phyloP scores from a whole-genome alignment of 2,888 invertebrate genomes.

The Diarsia mendica region DNA sequence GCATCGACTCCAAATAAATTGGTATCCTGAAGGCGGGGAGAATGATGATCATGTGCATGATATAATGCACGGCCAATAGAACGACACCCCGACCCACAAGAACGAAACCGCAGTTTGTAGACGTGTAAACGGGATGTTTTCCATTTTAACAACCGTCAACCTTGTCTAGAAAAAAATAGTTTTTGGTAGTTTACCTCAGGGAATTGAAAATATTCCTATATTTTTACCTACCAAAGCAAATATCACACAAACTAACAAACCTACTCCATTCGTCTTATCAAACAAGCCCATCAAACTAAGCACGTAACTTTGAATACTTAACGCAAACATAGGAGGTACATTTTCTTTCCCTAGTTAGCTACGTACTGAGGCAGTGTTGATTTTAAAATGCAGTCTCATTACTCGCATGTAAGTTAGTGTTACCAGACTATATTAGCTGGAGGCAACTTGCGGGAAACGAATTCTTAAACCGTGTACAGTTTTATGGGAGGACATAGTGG shows the following conservation, averaged over 20 bases:
- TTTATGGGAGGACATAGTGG: conserved; percentile 46
- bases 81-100: background rate
- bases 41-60: background rate
- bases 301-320: conserved; percentile 24
- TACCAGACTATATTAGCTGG: conserved; percentile 62
- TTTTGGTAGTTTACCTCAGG: background rate
- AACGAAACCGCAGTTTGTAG: background rate
- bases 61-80: background rate
- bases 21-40: background rate
- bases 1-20: background rate
- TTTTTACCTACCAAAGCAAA: background rate
- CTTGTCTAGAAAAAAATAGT: background rate
- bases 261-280: background rate
- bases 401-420: conserved; percentile 64
- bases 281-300: conserved; percentile 19
- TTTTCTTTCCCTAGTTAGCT: conserved; percentile 35
- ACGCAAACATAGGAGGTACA: conserved; percentile 27
- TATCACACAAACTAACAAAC: background rate
- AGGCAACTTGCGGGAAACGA: conserved; percentile 66
- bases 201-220: background rate
- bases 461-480: conserved; percentile 63
- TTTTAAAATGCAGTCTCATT: conserved; percentile 67
- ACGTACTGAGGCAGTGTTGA: conserved; percentile 44
- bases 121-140: background rate
- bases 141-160: background rate